Conservation (phyloP, 2,888 invertebrate species). For the Mayetiola destructor region DNA sequence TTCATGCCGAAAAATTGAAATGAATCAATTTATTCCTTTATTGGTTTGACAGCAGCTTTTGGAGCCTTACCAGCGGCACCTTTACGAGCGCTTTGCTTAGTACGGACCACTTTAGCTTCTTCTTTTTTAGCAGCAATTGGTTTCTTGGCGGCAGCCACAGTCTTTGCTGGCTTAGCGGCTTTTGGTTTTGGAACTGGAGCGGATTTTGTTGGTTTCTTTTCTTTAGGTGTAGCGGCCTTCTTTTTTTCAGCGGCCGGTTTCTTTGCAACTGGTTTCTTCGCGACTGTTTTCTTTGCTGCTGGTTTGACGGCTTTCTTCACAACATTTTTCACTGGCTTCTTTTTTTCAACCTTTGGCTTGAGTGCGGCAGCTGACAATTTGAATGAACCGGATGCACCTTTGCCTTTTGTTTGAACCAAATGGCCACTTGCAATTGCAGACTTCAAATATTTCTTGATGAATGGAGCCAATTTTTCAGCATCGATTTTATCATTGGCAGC, state of each 20-base stretch:
- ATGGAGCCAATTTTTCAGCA: slow-evolving; percentile 41
- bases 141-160: background rate
- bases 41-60: background rate
- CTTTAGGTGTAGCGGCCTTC: slow-evolving; percentile 19
- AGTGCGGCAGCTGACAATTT: slow-evolving; percentile 25
- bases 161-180: no score
- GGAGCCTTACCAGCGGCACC: background rate
- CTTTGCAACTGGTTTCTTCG: slow-evolving; percentile 1
- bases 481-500: slow-evolving; percentile 44
- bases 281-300: background rate
- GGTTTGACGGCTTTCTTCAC: background rate
- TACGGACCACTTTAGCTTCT: no score
- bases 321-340: background rate
- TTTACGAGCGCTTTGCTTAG: no score
- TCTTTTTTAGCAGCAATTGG: slow-evolving; percentile 13
- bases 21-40: no score
- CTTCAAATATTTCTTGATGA: slow-evolving; percentile 46
- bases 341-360: background rate
- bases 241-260: background rate
- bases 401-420: slow-evolving; percentile 42
- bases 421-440: slow-evolving; percentile 39
- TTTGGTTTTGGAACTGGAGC: no score
- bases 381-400: slow-evolving; percentile 39
- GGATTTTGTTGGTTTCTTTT: slow-evolving; percentile 18
- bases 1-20: no score